These are phyloP conservation scores for Syrmaticus mikado DNA, from an alignment of 2,113 vertebrate species.

Conservation along the genomic window DNA sequence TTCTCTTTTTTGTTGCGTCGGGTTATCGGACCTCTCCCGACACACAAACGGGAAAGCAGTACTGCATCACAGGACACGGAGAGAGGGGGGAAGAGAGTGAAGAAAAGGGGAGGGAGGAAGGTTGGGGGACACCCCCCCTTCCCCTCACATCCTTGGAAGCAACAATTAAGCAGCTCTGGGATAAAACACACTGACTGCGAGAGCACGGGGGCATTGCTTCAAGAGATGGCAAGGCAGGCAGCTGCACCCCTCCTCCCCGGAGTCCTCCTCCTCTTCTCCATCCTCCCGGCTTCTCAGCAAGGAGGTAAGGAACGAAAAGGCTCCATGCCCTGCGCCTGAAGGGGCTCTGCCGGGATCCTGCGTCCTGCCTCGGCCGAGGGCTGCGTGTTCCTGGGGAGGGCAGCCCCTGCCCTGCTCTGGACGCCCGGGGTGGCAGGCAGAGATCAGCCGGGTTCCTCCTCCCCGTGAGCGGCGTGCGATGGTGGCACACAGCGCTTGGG, in stretches of 20 bases:
- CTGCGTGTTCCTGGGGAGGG: not conserved
- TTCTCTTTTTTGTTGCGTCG: too few relatives aligned
- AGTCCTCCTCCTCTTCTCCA: slow-evolving; percentile 82
- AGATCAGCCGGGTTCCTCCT: not conserved
- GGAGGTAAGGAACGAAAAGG: slow-evolving; percentile 87
- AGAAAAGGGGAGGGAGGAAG: too few relatives aligned
- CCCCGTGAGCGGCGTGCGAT: not conserved
- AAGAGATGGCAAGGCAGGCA: slow-evolving; percentile 91
- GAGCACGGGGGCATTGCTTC: slow-evolving; percentile 88
- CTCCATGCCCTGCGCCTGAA: not conserved
- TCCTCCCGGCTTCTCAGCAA: slow-evolving; percentile 87
- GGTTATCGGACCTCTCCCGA: too few relatives aligned
- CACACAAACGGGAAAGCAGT: too few relatives aligned
- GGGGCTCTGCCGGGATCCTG: not conserved
- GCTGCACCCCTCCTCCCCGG: slow-evolving; percentile 83
- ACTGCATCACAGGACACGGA: too few relatives aligned
- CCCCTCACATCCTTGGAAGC: slow-evolving; percentile 79
- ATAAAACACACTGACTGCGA: slow-evolving; percentile 91
- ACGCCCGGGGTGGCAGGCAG: not conserved
- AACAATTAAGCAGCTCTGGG: slow-evolving; percentile 89
- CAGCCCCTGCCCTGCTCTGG: not conserved
- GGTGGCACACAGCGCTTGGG: not conserved
- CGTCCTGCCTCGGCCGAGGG: not conserved
- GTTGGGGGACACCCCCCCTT: slow-evolving; percentile 63
- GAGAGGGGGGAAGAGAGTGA: too few relatives aligned